Evolutionary conservation across 64 coral and sea anemone genomes (phyloP), one percentile per base, ranked within the genome.

Genomic region (Acropora yongei): DNA sequence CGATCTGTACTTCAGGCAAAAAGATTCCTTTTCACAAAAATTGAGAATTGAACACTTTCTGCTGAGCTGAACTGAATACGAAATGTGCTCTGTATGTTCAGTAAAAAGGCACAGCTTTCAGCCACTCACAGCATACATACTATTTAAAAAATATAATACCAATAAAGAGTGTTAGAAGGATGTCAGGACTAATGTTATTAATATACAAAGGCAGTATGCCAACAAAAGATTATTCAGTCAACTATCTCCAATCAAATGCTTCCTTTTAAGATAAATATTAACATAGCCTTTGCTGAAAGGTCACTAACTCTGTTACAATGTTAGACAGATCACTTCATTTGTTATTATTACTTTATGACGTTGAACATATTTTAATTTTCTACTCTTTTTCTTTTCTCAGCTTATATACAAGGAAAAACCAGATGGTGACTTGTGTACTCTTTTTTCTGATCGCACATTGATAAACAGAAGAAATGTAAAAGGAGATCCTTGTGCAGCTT

Each of bases 391-490:
- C 30, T 55, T 44, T 85, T 69, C 6, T 45, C 82, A 85, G 82
- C 3, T 18, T 0, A 85, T 85, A 18, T 85, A 67, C 61, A 67
- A 85, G 17, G 60, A 41, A 17, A 41, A 85, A 42, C 68, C 82
- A n/a, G 82, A 71, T 5, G 48, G 82, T 85, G 82, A 85, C 68
- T 12, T 12, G 3, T 85, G 53, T 66, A 85, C 82, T 17, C 46
- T 85, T 67, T 85, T 44, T 43, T 85, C 82, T 10, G 57, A 85
- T 67, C 57, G 82, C 1, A 85, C 82, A 40, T 60, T 84, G 47
- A 84, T 84, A 1, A 84, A 84, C 41, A 84, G 82, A 39, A 84
- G 82, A 67, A 84, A 84, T 84, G 82, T 84, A 8, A 71, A 84
- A 84, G 82, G 68, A n/a, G 82, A 84, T 17, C 82, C 82, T 4